Base-by-base conservation (phyloP, 2,113 vertebrate species). In the Cacatua alba region DNA sequence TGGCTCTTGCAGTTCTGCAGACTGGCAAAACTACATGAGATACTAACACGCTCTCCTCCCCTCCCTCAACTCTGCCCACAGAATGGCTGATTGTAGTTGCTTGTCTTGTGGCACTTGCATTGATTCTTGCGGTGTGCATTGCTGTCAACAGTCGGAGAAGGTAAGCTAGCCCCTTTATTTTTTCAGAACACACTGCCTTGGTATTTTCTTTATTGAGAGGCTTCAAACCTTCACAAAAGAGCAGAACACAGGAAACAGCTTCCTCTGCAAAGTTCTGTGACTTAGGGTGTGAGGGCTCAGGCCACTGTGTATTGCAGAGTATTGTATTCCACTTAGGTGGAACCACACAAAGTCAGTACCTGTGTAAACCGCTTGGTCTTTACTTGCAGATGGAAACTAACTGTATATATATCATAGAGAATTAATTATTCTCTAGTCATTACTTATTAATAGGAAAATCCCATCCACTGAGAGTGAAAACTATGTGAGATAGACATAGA, bases 31-130 rank as follows among this genome's bases (percentile, higher is more conserved):
- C 33, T 49, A 5, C 6, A 1, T 4, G 37, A 51, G 31, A 4
- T 6, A 2, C 0, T 78, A 44, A 81, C 26, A 0, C 0, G 0
- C 12, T 68, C 15, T 39, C 23, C 41, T 68, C 26, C 88, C 41
- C 67, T 86, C 55, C 41, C 48, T 44, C 26, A 0, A 7, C 31
- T 92, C 51, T 71, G 41, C 39, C 71, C 19, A 1, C 92, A 98
- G 97, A 97, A 1, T 98, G 97, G 97, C 77, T 98, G 75, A 97
- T 98, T 39, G 48, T 98, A 2, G 87, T 97, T 1, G 96, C 43
- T 1, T 90, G 96, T 16, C 94, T 98, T 1, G 70, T 98, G 94
- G 97, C 93, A 2, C 94, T 98, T 3, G 94, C 57, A 0, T 6
- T 98, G 97, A 77, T 98, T 69, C 92, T 98, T 5, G 97, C 78